Conservation (phyloP, 2,888 invertebrate species). For the Hyles lineata region DNA sequence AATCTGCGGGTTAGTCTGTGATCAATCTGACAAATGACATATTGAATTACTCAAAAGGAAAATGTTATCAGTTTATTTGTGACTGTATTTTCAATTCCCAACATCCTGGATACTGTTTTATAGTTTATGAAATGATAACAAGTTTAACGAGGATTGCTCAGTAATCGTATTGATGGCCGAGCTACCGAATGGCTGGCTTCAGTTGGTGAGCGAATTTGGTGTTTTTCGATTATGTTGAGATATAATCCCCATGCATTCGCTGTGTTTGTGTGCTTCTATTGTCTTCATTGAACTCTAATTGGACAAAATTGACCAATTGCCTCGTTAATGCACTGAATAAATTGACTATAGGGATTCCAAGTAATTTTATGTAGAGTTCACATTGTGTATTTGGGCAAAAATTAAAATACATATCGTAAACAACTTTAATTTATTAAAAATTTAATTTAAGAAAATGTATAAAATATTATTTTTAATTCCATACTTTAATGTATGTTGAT, state of each 20-base stretch:
- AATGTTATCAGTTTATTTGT: constrained; percentile 49
- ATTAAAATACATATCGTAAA: constrained; percentile 1
- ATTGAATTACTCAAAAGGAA: constrained; percentile 44
- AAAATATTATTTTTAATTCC: neutral
- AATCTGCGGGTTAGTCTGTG: too few species aligned
- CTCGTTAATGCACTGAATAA: constrained; percentile 45
- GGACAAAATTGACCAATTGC: constrained; percentile 69
- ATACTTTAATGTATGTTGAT: neutral
- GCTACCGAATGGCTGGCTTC: constrained; percentile 85
- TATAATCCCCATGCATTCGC: constrained; percentile 60
- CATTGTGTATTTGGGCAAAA: neutral
- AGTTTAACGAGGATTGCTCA: constrained; percentile 58
- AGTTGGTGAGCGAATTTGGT: constrained; percentile 73
- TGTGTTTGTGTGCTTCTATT: constrained; percentile 65
- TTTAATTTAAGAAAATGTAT: too few species aligned
- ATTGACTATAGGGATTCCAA: constrained; percentile 81
- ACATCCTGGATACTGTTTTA: constrained; percentile 41
- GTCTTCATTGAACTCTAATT: constrained; percentile 66
- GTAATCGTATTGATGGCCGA: constrained; percentile 78
- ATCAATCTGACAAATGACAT: constrained; percentile 42
- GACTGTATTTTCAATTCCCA: constrained; percentile 27
- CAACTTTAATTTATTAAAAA: neutral
- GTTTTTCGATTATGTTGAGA: constrained; percentile 52
- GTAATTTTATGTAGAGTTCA: constrained; percentile 59
- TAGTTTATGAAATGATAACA: constrained; percentile 35